These are phyloP conservation scores for Myodes glareolus DNA, from an alignment of 2,113 vertebrate genomes.

Conservation along the genomic window DNA sequence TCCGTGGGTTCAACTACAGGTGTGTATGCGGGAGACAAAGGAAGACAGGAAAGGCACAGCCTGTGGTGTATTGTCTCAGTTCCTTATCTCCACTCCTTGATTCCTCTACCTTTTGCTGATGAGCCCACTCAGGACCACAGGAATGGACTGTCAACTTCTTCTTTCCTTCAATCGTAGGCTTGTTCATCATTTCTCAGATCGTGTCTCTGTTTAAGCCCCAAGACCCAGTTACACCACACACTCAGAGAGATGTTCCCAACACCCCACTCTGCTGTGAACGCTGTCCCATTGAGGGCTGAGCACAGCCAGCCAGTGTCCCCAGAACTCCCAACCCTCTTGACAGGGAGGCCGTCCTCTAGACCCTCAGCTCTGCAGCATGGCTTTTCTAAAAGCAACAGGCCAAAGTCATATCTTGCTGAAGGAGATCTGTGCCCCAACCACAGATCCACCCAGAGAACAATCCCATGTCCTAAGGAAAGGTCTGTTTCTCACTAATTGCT, in stretches of 20 bases:
- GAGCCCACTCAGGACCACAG: conserved; percentile 64
- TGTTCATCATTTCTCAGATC: conserved; percentile 67
- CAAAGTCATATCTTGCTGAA: neutral
- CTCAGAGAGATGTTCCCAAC: neutral
- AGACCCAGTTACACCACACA: neutral
- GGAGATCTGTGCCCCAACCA: neutral
- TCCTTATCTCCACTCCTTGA: conserved; percentile 56
- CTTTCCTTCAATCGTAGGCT: conserved; percentile 60
- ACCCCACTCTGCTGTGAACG: conserved; percentile 24
- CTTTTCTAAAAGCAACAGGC: neutral
- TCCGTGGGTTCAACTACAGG: conserved; percentile 69
- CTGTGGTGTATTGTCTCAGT: neutral
- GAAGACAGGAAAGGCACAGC: conserved; percentile 69
- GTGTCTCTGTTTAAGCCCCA: conserved; percentile 66
- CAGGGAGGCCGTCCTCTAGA: neutral
- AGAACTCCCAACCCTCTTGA: neutral
- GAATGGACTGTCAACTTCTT: conserved; percentile 61
- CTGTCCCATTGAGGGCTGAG: neutral
- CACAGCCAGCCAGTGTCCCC: neutral
- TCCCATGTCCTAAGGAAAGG: neutral
- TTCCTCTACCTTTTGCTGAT: neutral
- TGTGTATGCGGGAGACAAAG: conserved; percentile 70
- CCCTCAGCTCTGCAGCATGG: neutral
- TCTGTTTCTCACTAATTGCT: neutral
- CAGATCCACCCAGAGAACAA: neutral